These are phyloP conservation scores for Otus scops DNA, from an alignment of 2,797 vertebrate genomes.

Conservation along the genomic window DNA sequence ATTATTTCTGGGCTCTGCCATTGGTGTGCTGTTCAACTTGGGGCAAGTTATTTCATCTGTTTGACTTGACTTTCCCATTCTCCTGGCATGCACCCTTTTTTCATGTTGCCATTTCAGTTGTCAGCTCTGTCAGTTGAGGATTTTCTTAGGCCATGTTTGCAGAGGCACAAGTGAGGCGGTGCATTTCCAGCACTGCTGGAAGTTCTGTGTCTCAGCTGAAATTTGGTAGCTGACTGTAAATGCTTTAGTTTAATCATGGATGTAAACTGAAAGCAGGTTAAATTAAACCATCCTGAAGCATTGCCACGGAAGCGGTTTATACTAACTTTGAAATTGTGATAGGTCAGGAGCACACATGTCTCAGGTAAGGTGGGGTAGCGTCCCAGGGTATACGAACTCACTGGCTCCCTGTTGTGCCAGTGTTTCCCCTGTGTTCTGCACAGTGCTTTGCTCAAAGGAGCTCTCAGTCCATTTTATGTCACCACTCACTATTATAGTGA, in stretches of 20 bases:
- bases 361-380: background rate
- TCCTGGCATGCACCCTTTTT: background rate
- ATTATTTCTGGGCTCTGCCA: background rate
- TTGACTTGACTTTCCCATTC: background rate
- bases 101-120: background rate
- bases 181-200: background rate
- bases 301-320: background rate
- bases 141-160: background rate
- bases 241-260: background rate
- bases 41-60: background rate
- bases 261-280: background rate
- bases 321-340: background rate
- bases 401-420: fast-evolving
- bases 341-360: background rate
- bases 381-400: background rate
- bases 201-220: background rate
- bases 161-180: background rate
- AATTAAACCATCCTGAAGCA: background rate
- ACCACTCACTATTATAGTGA: background rate
- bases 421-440: background rate
- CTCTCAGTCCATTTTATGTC: background rate
- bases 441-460: background rate
- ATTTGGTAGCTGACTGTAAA: background rate
- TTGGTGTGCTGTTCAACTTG: background rate
- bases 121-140: background rate